These are phyloP conservation scores for Argyrosomus regius DNA, from an alignment of 2,797 vertebrate species.

Conservation along the genomic window DNA sequence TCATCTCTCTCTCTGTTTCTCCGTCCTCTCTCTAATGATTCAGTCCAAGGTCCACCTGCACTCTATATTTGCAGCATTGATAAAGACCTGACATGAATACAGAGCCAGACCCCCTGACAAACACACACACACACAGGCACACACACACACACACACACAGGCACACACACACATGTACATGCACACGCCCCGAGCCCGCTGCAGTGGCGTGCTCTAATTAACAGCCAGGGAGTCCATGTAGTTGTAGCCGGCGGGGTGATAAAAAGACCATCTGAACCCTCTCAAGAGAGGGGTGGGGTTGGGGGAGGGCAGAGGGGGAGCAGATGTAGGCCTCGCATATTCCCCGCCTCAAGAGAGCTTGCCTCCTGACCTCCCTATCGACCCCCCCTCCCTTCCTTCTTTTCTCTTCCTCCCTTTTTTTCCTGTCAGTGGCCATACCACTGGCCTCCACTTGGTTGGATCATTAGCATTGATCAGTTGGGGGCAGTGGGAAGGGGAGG, in stretches of 20 bases:
- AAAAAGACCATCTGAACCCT: conserved; percentile 83
- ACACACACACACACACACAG: background rate
- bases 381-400: conserved; percentile 54
- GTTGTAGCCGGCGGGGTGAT: conserved; percentile 70
- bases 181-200: conserved; percentile 37
- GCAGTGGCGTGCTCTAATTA: conserved; percentile 75
- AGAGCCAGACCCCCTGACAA: conserved; percentile 36
- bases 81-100: conserved; percentile 63
- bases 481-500: background rate
- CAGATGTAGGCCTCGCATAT: conserved; percentile 77
- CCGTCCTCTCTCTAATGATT: conserved; percentile 33
- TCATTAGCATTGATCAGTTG: conserved; percentile 76
- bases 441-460: conserved; percentile 64
- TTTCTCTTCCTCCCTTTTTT: conserved; percentile 54
- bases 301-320: conserved; percentile 61
- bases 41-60: conserved; percentile 50
- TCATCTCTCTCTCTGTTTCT: background rate
- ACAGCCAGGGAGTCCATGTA: conserved; percentile 78
- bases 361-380: conserved; percentile 74
- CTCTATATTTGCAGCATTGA: conserved; percentile 54
- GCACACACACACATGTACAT: background rate
- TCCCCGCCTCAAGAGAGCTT: conserved; percentile 63
- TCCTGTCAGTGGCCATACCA: conserved; percentile 48
- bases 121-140: background rate
- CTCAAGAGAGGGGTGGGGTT: conserved; percentile 62